phyloP scores from a whole-genome alignment of 2,888 invertebrate genomes.

The Stegana nigrithorax region DNA sequence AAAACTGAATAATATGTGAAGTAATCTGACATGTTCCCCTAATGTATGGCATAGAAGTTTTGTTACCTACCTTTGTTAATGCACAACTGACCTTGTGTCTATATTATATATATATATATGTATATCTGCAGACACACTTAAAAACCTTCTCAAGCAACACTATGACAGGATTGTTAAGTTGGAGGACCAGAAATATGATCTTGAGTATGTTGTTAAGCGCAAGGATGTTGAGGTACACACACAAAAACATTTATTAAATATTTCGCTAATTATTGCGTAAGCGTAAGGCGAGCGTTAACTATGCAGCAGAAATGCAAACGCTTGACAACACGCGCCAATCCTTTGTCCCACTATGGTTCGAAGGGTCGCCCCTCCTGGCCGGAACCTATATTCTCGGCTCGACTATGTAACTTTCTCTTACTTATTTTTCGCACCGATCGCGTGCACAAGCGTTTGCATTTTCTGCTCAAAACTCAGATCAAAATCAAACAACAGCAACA shows the following conservation, averaged over 20 bases:
- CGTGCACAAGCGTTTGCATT: not conserved
- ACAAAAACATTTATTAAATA: conserved; percentile 24
- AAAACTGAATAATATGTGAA: no score
- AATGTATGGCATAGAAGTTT: no score
- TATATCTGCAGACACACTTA: conserved; percentile 77
- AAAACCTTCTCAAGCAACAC: conserved; percentile 84
- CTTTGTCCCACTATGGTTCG: not conserved
- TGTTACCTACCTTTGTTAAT: not conserved
- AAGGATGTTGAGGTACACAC: conserved; percentile 97
- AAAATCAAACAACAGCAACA: conserved; percentile 16
- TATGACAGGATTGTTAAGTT: conserved; percentile 87
- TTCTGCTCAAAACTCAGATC: conserved; percentile 30
- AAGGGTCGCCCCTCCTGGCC: not conserved
- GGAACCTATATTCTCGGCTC: no score
- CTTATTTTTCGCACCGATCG: no score
- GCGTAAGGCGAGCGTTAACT: conserved; percentile 32
- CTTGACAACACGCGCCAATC: not conserved
- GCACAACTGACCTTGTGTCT: not conserved
- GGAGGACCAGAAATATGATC: conserved; percentile 97
- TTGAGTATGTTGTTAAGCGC: conserved; percentile 97
- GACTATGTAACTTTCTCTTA: not conserved
- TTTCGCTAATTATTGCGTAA: conserved; percentile 41
- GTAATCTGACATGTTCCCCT: no score
- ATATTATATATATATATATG: not conserved
- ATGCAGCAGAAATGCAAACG: conserved; percentile 30